A percentile compares a stretch with the other conserved stretches of the same genome.
Evolutionary conservation across 2,113 vertebrate species (phyloP).

Genomic region (Misgurnus mizolepis): DNA sequence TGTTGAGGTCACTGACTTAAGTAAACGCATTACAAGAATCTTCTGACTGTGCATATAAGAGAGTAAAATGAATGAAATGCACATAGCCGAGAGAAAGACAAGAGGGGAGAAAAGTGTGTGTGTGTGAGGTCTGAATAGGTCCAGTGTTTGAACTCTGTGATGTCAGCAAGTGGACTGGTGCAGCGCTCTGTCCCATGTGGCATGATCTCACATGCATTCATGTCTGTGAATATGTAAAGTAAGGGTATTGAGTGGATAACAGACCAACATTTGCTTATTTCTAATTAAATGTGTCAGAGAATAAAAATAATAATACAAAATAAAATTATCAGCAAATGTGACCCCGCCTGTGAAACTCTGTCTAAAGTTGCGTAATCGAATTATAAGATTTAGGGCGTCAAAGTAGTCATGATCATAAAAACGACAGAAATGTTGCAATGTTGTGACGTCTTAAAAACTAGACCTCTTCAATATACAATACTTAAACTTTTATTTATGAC

Average conservation of each 20-base stretch:
- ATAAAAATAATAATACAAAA: too few relatives aligned
- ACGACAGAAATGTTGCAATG: too few relatives aligned
- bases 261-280: too few relatives aligned
- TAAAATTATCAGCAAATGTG: too few relatives aligned
- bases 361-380: too few relatives aligned
- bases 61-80: conserved; percentile 1
- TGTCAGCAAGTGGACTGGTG: conserved; percentile 22
- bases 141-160: conserved; percentile 30
- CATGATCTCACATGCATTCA: conserved; percentile 17
- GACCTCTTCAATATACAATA: too few relatives aligned
- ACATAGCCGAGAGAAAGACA: neutral
- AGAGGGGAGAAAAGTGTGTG: neutral
- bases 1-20: conserved; percentile 42
- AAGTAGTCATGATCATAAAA: too few relatives aligned
- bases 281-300: too few relatives aligned
- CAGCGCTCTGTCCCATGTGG: neutral
- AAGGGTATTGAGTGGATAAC: neutral
- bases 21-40: conserved; percentile 53
- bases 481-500: too few relatives aligned
- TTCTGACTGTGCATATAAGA: conserved; percentile 16
- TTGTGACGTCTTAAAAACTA: too few relatives aligned
- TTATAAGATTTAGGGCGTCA: too few relatives aligned
- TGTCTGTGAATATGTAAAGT: conserved; percentile 1
- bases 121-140: conserved; percentile 20
- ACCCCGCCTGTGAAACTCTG: too few relatives aligned